A percentile compares a stretch with the other conserved stretches of the same genome.
Conservation (phyloP, 2,888 invertebrate genomes). For the Sphecodes monilicornis region DNA sequence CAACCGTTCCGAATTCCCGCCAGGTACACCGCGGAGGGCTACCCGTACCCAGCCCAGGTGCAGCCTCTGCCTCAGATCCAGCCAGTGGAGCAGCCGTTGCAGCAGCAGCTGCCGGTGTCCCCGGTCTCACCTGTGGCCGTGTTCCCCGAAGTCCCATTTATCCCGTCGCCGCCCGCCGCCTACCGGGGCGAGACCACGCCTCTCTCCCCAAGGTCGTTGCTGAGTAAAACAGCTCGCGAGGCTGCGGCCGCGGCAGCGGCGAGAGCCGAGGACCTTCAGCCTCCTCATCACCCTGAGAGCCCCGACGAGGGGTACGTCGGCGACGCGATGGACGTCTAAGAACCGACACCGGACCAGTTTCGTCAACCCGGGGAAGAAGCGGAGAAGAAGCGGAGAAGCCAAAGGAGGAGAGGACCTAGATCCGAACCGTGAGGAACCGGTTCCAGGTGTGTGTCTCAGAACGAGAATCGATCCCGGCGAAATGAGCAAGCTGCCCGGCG, state of each 20-base stretch:
- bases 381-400: too few relatives aligned
- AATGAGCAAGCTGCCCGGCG: conserved; percentile 13
- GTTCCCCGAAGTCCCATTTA: conserved; percentile 85
- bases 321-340: conserved; percentile 86
- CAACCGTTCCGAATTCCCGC: not conserved
- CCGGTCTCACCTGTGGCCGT: conserved; percentile 78
- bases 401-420: not conserved
- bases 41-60: conserved; percentile 86
- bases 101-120: conserved; percentile 72
- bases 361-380: not conserved
- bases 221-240: conserved; percentile 82
- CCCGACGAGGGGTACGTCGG: conserved; percentile 96
- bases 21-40: conserved; percentile 91
- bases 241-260: conserved; percentile 86
- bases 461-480: conserved; percentile 3
- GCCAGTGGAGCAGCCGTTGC: conserved; percentile 85
- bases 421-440: not conserved
- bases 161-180: conserved; percentile 90
- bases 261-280: conserved; percentile 86
- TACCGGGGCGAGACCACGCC: conserved; percentile 87
- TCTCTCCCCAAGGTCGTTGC: conserved; percentile 85
- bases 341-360: not conserved
- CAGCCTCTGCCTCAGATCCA: conserved; percentile 74
- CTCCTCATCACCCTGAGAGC: conserved; percentile 88
- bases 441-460: not conserved